Percentiles rank a stretch among this genome's conserved stretches.
Evolutionary conservation across 1,140 invertebrate species (phyloP).

Genomic region (Helicoverpa zea): DNA sequence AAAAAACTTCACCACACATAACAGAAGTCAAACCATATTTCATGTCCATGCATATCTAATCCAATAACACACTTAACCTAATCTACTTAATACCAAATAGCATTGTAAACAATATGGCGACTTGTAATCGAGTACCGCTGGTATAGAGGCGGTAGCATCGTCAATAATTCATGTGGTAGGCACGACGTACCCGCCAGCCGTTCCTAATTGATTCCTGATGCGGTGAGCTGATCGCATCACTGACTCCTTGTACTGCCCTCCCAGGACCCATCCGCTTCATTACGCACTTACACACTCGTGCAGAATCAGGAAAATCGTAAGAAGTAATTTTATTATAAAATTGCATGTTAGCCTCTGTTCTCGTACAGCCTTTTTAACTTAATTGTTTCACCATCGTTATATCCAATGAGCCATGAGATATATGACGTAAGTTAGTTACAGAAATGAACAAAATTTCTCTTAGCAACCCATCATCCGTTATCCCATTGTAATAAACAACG

Average conservation of each 20-base stretch:
- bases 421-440: background rate
- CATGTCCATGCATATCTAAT: slow-evolving; percentile 11
- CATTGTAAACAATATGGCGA: slow-evolving; percentile 50
- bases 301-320: slow-evolving; percentile 57
- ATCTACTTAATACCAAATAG: slow-evolving; percentile 41
- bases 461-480: slow-evolving; percentile 20
- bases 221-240: slow-evolving; percentile 82
- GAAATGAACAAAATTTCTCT: background rate
- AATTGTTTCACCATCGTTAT: background rate
- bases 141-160: slow-evolving; percentile 69
- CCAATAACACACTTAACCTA: slow-evolving; percentile 25
- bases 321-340: slow-evolving; percentile 49
- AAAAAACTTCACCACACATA: background rate
- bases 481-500: background rate
- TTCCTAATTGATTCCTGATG: slow-evolving; percentile 85
- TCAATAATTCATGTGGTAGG: slow-evolving; percentile 85
- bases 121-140: slow-evolving; percentile 65
- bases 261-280: slow-evolving; percentile 77
- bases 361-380: background rate
- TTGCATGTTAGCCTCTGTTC: slow-evolving; percentile 18
- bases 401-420: no score
- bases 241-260: slow-evolving; percentile 78
- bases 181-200: slow-evolving; percentile 80
- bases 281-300: slow-evolving; percentile 70
- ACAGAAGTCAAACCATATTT: slow-evolving; percentile 20